Percentiles rank a stretch among this genome's conserved stretches.
Evolutionary conservation across 2,113 vertebrate species (phyloP).

Genomic region (Egretta garzetta): DNA sequence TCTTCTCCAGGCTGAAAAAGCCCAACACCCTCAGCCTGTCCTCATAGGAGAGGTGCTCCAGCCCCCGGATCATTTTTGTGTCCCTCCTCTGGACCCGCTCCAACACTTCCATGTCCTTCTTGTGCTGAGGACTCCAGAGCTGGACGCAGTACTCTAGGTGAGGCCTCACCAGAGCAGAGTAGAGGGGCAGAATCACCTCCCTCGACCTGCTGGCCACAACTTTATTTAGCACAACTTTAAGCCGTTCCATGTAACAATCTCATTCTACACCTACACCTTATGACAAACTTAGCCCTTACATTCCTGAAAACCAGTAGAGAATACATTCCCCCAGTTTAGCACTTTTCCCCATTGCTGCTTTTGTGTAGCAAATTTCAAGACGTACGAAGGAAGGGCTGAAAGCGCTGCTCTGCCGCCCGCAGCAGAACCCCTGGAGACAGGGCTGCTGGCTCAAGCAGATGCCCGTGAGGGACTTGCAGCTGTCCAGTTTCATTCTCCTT

Average conservation of each 20-base stretch:
- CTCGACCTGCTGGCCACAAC: too few relatives aligned
- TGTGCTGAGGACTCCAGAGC: too few relatives aligned
- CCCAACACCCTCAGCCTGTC: too few relatives aligned
- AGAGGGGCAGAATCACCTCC: too few relatives aligned
- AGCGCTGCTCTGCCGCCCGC: background rate
- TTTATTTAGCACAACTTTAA: background rate
- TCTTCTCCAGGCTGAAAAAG: too few relatives aligned
- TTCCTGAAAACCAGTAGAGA: background rate
- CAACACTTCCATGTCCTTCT: too few relatives aligned
- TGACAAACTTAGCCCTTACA: background rate
- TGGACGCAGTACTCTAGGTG: too few relatives aligned
- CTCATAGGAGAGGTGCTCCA: too few relatives aligned
- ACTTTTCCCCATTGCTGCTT: background rate
- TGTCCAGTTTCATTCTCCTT: background rate
- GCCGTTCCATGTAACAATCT: background rate
- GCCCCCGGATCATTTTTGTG: too few relatives aligned
- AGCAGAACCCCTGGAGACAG: background rate
- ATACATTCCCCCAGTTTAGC: background rate
- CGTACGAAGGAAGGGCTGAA: rapidly evolving
- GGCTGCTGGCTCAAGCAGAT: background rate
- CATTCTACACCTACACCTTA: background rate
- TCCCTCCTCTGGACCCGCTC: too few relatives aligned
- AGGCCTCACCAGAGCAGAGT: too few relatives aligned
- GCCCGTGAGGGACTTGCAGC: background rate
- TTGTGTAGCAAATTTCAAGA: background rate